Conservation (phyloP, 2,888 invertebrate genomes). For the Galerucella nymphaeae region DNA sequence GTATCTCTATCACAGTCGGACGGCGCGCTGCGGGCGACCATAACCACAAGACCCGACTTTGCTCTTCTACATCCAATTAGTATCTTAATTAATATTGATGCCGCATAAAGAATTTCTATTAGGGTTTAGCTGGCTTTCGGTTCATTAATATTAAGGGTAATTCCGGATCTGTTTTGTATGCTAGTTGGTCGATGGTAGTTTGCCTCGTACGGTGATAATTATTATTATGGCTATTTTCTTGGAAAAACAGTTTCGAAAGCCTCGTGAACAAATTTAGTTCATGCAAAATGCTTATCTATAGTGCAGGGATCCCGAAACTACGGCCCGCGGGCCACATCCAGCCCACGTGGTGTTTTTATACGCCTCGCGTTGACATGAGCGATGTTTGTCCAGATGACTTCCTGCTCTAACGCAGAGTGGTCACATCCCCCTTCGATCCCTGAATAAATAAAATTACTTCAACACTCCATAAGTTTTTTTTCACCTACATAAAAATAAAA, state of each 20-base stretch:
- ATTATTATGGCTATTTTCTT: conserved; percentile 5
- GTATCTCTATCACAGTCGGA: conserved; percentile 37
- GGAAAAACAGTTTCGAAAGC: not conserved
- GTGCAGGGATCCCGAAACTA: too few species aligned
- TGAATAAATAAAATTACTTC: too few species aligned
- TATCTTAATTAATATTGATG: conserved; percentile 59
- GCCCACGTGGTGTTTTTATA: too few species aligned
- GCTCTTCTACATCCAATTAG: conserved; percentile 58
- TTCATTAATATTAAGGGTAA: conserved; percentile 34
- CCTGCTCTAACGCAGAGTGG: too few species aligned
- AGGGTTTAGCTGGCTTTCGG: conserved; percentile 28
- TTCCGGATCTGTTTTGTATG: conserved; percentile 24
- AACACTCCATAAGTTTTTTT: too few species aligned
- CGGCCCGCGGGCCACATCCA: too few species aligned
- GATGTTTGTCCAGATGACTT: too few species aligned
- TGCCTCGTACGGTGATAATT: conserved; percentile 10
- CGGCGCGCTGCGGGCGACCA: not conserved
- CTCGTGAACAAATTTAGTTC: not conserved
- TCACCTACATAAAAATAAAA: too few species aligned
- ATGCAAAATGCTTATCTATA: too few species aligned
- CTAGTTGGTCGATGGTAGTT: not conserved
- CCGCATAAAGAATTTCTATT: conserved; percentile 49
- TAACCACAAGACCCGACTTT: conserved; percentile 54
- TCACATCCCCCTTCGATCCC: too few species aligned
- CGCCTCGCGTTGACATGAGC: too few species aligned